Conservation (phyloP, 1,140 invertebrate genomes). For the Chlorops oryzae region DNA sequence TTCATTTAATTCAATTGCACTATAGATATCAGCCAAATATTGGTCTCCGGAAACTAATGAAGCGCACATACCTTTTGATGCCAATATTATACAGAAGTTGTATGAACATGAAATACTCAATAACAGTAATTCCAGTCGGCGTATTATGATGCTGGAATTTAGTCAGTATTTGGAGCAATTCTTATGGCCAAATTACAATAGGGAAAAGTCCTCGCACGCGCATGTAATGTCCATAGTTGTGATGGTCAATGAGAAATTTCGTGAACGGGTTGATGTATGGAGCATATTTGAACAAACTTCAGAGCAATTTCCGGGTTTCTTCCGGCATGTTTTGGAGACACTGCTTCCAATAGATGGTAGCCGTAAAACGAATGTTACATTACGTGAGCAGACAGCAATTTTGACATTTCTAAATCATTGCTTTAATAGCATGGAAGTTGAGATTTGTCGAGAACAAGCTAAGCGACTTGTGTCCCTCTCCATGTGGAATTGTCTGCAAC, state of each 20-base stretch:
- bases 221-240: slow-evolving; percentile 93
- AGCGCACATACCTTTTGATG: slow-evolving; percentile 62
- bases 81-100: slow-evolving; percentile 71
- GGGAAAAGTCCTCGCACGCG: slow-evolving; percentile 60
- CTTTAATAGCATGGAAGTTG: slow-evolving; percentile 95
- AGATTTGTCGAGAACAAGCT: slow-evolving; percentile 85
- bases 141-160: slow-evolving; percentile 94
- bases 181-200: slow-evolving; percentile 91
- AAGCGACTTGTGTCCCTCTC: slow-evolving; percentile 87
- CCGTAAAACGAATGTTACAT: slow-evolving; percentile 39
- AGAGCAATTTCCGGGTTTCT: slow-evolving; percentile 80
- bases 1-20: too few species aligned
- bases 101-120: slow-evolving; percentile 73
- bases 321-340: slow-evolving; percentile 73
- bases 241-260: slow-evolving; percentile 98
- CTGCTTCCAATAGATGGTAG: slow-evolving; percentile 22
- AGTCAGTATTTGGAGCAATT: slow-evolving; percentile 97
- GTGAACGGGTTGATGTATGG: slow-evolving; percentile 96
- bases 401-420: slow-evolving; percentile 92
- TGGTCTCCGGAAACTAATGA: slow-evolving; percentile 76
- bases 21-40: slow-evolving; percentile 77
- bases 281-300: slow-evolving; percentile 78
- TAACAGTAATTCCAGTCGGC: slow-evolving; percentile 67
- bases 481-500: slow-evolving; percentile 89
- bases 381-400: slow-evolving; percentile 80